Conservation (phyloP, 92 coral and sea anemone genomes). For the Palythoa caribaeorum region DNA sequence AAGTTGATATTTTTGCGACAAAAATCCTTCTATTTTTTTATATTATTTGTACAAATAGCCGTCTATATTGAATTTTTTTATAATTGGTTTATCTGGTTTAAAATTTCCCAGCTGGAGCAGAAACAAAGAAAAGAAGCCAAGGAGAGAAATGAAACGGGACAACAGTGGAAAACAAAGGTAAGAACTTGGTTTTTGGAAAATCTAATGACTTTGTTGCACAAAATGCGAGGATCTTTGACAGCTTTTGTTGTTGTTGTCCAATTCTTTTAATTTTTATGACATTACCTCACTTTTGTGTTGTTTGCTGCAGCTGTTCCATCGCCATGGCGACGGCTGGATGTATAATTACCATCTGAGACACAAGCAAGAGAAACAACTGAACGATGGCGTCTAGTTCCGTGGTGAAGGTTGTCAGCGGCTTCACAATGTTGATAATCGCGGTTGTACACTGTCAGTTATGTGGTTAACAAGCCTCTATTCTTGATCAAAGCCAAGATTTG, state of each 20-base stretch:
- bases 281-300: not conserved
- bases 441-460: not conserved
- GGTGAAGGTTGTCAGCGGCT: not conserved
- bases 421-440: not conserved
- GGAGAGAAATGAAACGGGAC: conserved; percentile 84
- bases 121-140: conserved; percentile 89
- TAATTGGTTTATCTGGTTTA: not conserved
- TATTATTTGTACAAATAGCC: too few species aligned
- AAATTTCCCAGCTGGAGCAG: conserved; percentile 81
- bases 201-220: not conserved
- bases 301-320: conserved; percentile 85
- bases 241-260: not conserved
- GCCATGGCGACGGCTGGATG: conserved; percentile 94
- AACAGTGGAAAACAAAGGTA: conserved; percentile 94
- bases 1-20: too few species aligned
- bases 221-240: too few species aligned
- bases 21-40: too few species aligned
- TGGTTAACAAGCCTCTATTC: not conserved
- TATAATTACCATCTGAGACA: conserved; percentile 80
- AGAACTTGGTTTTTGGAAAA: not conserved
- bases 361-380: conserved; percentile 40
- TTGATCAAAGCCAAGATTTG: not conserved
- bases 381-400: not conserved
- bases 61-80: too few species aligned
- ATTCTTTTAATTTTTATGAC: not conserved